Evolutionary conservation across 2,888 invertebrate species (phyloP).

Genomic region (Andrena marginata): DNA sequence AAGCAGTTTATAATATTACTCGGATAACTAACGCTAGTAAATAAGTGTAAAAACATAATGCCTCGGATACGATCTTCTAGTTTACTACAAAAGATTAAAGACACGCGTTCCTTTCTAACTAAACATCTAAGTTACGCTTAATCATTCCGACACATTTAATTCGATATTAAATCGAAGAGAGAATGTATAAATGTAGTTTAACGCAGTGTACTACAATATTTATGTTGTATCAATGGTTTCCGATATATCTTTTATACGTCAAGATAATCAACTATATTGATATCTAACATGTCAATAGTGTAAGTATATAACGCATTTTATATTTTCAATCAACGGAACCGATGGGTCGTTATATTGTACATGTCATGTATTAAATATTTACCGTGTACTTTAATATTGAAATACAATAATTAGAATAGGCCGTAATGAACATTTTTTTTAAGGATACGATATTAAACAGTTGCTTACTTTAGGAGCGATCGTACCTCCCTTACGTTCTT

Average conservation of each 20-base stretch:
- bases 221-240: conserved; percentile 30
- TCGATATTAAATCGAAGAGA: not conserved
- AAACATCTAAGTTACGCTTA: conserved; percentile 22
- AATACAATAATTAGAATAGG: conserved; percentile 26
- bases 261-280: conserved; percentile 52
- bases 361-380: conserved; percentile 23
- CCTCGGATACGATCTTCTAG: conserved; percentile 4
- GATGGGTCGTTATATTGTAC: conserved; percentile 14
- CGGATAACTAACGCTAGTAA: not conserved
- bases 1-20: conserved; percentile 19
- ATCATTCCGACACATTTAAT: conserved; percentile 5
- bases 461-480: conserved; percentile 23
- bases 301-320: conserved; percentile 62
- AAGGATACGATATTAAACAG: conserved; percentile 13
- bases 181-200: conserved; percentile 25
- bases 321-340: conserved; percentile 38
- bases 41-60: conserved; percentile 30
- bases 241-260: conserved; percentile 46
- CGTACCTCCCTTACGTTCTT: conserved; percentile 18
- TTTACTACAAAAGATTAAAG: not conserved
- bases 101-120: conserved; percentile 8
- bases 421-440: conserved; percentile 1
- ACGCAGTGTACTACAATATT: conserved; percentile 40
- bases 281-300: conserved; percentile 51
- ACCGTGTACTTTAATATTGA: conserved; percentile 14